phyloP scores from a whole-genome alignment of 2,797 vertebrate genomes.

The Pachyuromys duprasi region DNA sequence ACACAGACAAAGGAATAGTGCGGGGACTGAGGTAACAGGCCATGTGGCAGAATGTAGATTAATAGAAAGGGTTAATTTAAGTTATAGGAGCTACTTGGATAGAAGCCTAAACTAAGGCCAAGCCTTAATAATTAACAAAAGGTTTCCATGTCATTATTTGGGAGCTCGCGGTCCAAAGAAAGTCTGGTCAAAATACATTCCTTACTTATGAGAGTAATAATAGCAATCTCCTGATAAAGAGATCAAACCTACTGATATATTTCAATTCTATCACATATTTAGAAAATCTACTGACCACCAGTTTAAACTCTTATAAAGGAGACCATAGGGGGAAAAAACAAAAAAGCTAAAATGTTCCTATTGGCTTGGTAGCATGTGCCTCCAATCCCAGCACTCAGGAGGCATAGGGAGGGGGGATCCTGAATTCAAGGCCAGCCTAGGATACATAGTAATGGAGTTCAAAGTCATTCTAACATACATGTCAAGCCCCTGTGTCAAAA shows the following conservation, averaged over 20 bases:
- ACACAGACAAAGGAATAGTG: no score
- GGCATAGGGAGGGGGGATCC: not conserved
- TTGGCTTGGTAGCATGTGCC: not conserved
- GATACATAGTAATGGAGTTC: not conserved
- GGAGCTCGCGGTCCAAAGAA: no score
- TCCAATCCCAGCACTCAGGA: not conserved
- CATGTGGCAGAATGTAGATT: no score
- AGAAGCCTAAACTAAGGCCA: no score
- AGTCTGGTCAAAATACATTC: not conserved
- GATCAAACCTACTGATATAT: slow-evolving; percentile 32
- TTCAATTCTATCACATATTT: slow-evolving; percentile 43
- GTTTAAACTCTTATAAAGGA: slow-evolving; percentile 24
- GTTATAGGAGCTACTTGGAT: no score
- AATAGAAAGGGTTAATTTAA: no score
- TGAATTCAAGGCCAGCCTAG: not conserved
- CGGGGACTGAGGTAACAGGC: no score
- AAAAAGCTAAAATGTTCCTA: slow-evolving; percentile 3
- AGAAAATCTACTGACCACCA: not conserved
- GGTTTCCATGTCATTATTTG: no score
- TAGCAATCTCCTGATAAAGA: slow-evolving; percentile 39
- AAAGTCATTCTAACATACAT: not conserved
- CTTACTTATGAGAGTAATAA: slow-evolving; percentile 57
- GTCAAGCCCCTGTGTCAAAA: not conserved
- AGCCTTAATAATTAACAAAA: no score
- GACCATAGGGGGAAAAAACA: not conserved